Base-by-base conservation (phyloP, 2,113 vertebrate species). In the Ceyx melanurus region DNA sequence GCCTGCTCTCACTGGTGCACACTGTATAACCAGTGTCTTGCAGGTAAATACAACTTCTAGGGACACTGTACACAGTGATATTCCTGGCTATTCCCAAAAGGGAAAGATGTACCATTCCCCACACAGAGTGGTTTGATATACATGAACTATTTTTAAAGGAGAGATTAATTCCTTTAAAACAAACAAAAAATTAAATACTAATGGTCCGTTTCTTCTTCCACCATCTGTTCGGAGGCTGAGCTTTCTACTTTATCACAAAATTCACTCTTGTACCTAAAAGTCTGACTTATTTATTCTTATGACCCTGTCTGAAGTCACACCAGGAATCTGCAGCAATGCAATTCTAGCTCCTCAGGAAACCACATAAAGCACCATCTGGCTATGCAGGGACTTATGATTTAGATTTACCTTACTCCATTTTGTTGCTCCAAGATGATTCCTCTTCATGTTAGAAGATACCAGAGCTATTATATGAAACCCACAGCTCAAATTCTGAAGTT, bases 211-310 rank as follows among this genome's bases (percentile, higher is more conserved):
- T 87, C 28, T 70, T 89, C 60, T 54, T 14, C 62, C 40, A 89
- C 50, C 46, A 43, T 48, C 37, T 82, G 6, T 89, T 89, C 28
- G 14, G 40, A 71, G 26, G 12, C 19, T 70, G 29, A 73, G 8
- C 21, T 53, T 88, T 8, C 31, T 62, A 31, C 40, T 77, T 93
- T 28, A 85, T 9, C 10, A 19, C 40, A 23, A 90, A 89, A 91
- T 40, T 77, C 46, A 48, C 13, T 35, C 14, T 56, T 73, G 79
- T 87, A 82, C 37, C 29, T 87, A 64, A 51, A 93, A 70, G 21
- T 64, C 67, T 56, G 33, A 67, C 76, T 88, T 87, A 86, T 82
- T 81, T 88, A 64, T 92, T 81, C 48, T 82, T 87, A 33, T 94
- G 60, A 89, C 60, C 5, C 6, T n/a, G 64, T 73, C 46, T 84